These are phyloP conservation scores for Rhinichthys osculus DNA, from an alignment of 2,797 vertebrate genomes.

Conservation along the genomic window DNA sequence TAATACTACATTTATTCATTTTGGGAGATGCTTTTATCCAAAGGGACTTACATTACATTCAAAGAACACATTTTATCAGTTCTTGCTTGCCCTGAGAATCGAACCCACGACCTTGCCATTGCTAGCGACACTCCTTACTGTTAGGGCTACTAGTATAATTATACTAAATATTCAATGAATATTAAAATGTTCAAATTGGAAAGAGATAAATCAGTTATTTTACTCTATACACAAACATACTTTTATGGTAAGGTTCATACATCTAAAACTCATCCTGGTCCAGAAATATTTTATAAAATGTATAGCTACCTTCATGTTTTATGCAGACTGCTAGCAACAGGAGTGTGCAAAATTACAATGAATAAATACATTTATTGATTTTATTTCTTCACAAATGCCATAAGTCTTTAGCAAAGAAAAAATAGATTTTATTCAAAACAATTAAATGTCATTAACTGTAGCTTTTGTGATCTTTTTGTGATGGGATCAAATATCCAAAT, in stretches of 20 bases:
- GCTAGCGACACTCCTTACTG: not conserved
- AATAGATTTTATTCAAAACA: not conserved
- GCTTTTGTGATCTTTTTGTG: not conserved
- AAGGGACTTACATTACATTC: not conserved
- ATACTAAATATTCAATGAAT: not conserved
- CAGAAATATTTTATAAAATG: not conserved
- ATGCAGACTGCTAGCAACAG: not conserved
- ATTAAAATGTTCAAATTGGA: not conserved
- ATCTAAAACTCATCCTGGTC: not conserved
- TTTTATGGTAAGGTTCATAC: not conserved
- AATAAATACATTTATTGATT: not conserved
- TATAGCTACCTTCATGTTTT: not conserved
- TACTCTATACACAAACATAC: not conserved
- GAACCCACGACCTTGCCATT: not conserved
- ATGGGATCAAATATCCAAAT: not conserved
- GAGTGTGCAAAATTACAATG: not conserved
- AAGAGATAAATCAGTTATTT: not conserved
- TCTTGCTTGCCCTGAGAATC: not conserved
- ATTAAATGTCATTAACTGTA: not conserved
- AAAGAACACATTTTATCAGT: not conserved
- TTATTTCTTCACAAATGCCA: not conserved
- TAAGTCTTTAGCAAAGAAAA: not conserved
- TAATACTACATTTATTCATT: slow-evolving; percentile 1
- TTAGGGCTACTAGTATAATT: not conserved
- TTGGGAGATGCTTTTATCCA: not conserved